phyloP scores from a whole-genome alignment of 2,888 invertebrate genomes.

The Amphimallon solstitiale region DNA sequence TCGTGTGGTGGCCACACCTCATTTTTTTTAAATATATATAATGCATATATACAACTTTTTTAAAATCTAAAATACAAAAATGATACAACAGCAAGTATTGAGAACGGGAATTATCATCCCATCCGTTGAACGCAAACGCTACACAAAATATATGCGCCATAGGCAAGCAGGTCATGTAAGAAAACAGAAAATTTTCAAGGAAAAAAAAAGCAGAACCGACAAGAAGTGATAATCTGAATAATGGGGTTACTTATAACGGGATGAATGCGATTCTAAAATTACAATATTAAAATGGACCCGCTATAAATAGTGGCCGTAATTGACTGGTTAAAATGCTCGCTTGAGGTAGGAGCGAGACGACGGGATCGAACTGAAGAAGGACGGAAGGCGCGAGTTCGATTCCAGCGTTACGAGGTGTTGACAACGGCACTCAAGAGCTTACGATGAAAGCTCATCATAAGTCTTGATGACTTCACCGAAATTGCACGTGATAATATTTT shows the following conservation, averaged over 20 bases:
- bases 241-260: conserved; percentile 49
- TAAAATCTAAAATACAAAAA: too few relatives aligned
- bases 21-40: too few relatives aligned
- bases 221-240: conserved; percentile 50
- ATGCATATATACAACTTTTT: too few relatives aligned
- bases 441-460: conserved; percentile 49
- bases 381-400: conserved; percentile 42
- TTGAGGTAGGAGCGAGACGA: conserved; percentile 42
- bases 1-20: too few relatives aligned
- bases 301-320: conserved; percentile 52
- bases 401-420: conserved; percentile 52
- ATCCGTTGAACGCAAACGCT: too few relatives aligned
- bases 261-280: conserved; percentile 46
- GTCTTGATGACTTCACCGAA: conserved; percentile 43
- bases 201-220: conserved; percentile 37
- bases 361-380: conserved; percentile 32
- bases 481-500: conserved; percentile 42
- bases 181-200: neutral
- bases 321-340: conserved; percentile 44
- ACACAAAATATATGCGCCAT: too few relatives aligned
- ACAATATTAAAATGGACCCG: conserved; percentile 50
- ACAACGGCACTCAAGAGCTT: conserved; percentile 50
- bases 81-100: too few relatives aligned
- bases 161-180: too few relatives aligned
- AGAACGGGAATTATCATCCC: too few relatives aligned